These are phyloP conservation scores for Zoroaster sp. DNA, from an alignment of 53 echinoderm and acorn worm genomes.

Conservation along the genomic window DNA sequence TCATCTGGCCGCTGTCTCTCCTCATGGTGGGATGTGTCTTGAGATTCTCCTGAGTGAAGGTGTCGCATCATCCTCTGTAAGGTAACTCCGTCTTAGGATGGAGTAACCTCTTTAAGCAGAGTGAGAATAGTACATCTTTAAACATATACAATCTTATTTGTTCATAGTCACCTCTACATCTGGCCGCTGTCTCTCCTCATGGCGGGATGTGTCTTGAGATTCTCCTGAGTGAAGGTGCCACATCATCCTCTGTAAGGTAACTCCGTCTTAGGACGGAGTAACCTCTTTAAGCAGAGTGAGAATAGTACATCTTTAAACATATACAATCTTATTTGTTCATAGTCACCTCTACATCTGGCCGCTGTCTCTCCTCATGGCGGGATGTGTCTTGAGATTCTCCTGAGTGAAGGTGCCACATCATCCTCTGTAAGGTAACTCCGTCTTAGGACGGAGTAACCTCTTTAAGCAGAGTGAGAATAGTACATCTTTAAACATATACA, in stretches of 20 bases:
- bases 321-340: too few species aligned
- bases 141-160: too few species aligned
- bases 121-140: too few species aligned
- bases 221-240: slow-evolving; percentile 75
- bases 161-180: slow-evolving; percentile 82
- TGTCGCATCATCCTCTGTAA: too few species aligned
- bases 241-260: too few species aligned
- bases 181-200: slow-evolving; percentile 89
- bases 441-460: neutral
- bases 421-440: neutral
- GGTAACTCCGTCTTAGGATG: too few species aligned
- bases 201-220: slow-evolving; percentile 84
- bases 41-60: slow-evolving; percentile 75
- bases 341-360: slow-evolving; percentile 91
- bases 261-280: too few species aligned
- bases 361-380: slow-evolving; percentile 96
- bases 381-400: slow-evolving; percentile 87
- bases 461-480: too few species aligned
- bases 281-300: too few species aligned
- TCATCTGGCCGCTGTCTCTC: slow-evolving; percentile 84
- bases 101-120: too few species aligned
- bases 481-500: neutral
- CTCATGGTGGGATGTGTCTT: slow-evolving; percentile 84
- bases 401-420: slow-evolving; percentile 74
- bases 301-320: too few species aligned